Evolutionary conservation across 1,140 invertebrate genomes (phyloP).

Genomic region (Cherax quadricarinatus): DNA sequence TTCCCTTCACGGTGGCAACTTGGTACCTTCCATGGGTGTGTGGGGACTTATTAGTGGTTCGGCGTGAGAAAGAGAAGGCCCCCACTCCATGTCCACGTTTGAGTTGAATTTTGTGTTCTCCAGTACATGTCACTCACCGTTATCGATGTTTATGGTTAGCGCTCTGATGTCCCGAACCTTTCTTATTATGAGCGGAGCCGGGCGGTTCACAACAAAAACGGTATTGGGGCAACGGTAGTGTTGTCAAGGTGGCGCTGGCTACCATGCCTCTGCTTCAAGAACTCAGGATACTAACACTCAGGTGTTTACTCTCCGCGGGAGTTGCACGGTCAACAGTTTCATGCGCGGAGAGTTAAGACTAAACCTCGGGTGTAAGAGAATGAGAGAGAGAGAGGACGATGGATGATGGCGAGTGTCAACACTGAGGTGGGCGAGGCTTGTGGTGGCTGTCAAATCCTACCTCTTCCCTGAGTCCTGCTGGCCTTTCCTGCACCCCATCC

Average conservation of each 20-base stretch:
- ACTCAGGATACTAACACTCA: neutral
- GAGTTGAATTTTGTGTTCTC: neutral
- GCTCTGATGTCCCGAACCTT: slow-evolving; percentile 22
- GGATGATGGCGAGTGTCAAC: neutral
- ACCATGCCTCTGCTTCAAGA: neutral
- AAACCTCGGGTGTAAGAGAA: neutral
- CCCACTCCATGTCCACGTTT: too few species aligned
- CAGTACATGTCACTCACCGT: neutral
- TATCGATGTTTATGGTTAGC: slow-evolving; percentile 3
- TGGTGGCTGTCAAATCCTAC: neutral
- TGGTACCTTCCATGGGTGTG: neutral
- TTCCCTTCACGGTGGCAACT: slow-evolving; percentile 39
- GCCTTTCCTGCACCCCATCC: neutral
- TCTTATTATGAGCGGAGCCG: slow-evolving; percentile 41
- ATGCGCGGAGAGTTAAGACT: neutral
- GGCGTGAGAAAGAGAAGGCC: neutral
- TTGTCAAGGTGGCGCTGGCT: neutral
- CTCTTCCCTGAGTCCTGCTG: neutral
- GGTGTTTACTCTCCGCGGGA: neutral
- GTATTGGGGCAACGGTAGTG: slow-evolving; percentile 22
- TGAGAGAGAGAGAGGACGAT: too few species aligned
- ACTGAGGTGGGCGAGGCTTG: neutral
- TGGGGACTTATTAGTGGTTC: slow-evolving; percentile 27
- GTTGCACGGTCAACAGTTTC: neutral
- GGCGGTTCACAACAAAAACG: slow-evolving; percentile 37